These are phyloP conservation scores for Misgurnus anguillicaudatus DNA, from an alignment of 2,113 vertebrate species.

Conservation along the genomic window DNA sequence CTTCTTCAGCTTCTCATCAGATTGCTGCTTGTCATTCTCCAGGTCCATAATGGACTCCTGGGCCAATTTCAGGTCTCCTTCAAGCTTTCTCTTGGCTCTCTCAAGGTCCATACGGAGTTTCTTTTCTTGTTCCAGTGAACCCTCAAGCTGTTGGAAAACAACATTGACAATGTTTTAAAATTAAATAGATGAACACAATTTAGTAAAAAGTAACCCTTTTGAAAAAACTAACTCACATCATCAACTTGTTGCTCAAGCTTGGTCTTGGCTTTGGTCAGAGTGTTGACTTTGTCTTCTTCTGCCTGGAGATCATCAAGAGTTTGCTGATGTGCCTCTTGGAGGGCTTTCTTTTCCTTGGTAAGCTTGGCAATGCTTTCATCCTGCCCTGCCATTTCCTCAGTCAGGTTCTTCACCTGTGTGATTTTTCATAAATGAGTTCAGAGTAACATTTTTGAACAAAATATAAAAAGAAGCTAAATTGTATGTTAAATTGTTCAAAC, in stretches of 20 bases:
- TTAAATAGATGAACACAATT: not conserved
- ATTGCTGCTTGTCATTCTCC: conserved; percentile 63
- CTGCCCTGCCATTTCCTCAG: conserved; percentile 45
- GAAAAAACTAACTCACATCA: conserved; percentile 31
- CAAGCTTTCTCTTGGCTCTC: conserved; percentile 68
- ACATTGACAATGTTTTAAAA: not conserved
- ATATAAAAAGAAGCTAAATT: too few relatives aligned
- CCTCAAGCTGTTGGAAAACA: conserved; percentile 36
- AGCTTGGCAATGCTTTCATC: conserved; percentile 50
- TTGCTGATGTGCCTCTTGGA: conserved; percentile 60
- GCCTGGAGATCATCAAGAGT: conserved; percentile 71
- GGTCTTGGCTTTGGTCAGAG: conserved; percentile 52
- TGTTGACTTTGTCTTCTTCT: conserved; percentile 65
- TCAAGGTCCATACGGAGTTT: conserved; percentile 67
- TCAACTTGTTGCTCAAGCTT: conserved; percentile 57
- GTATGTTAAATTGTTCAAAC: not conserved
- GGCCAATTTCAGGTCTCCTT: conserved; percentile 68
- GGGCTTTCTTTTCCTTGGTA: conserved; percentile 61
- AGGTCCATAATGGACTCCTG: conserved; percentile 67
- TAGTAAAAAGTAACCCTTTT: not conserved
- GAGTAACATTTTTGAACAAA: too few relatives aligned
- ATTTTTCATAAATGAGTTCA: not conserved
- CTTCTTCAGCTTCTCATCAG: conserved; percentile 64
- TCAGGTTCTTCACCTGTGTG: conserved; percentile 43
- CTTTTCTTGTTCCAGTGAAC: conserved; percentile 68